Base-by-base conservation (phyloP, 2,888 invertebrate species). In the Seira sanloemensis region DNA sequence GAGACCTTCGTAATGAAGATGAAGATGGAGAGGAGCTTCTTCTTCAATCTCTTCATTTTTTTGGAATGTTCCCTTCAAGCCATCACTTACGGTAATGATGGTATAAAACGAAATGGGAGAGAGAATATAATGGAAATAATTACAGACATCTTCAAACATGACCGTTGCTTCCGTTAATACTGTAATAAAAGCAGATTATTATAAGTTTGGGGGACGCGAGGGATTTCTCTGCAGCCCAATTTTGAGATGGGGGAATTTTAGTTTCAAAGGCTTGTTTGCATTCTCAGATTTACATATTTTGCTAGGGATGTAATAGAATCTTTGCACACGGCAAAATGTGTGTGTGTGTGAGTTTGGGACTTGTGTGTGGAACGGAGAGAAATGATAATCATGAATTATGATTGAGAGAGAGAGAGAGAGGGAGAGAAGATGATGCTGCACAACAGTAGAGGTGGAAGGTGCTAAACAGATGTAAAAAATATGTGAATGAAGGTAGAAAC, bases 111-210 rank as follows among this genome's bases (percentile, higher is more conserved):
- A 58, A 16, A 58, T 58, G 18, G 58, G 12, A 9, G 12, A 9
- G 18, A 58, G 4, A 58, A 58, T 58, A 58, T 18, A 58, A 58
- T 58, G 58, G 16, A 58, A 58, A 58, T 58, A 58, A 9, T 58
- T 4, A 58, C n/a, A 58, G n/a, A 37, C 12, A 16, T n/a, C n/a
- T n/a, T 58, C 25, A 58, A 24, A 65, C 62, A 27, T 65, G 74
- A 65, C 62, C 74, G 26, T n/a, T 54, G 74, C 74, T 74, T 74
- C 74, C 74, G 74, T 74, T 74, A 62, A 62, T 65, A 62, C 27
- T 62, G 19, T n/a, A 58, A 16, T 62, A 62, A 58, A 58, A 7
- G 37, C 4, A 7, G 4, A 37, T 37, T 37, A 58, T 58, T 9
- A 58, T 7, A 4, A 58, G 2, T 9, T 18, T 58, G 12, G 37